Evolutionary conservation across 2,797 vertebrate species (phyloP).

Genomic region (Triplophysa bombifrons): DNA sequence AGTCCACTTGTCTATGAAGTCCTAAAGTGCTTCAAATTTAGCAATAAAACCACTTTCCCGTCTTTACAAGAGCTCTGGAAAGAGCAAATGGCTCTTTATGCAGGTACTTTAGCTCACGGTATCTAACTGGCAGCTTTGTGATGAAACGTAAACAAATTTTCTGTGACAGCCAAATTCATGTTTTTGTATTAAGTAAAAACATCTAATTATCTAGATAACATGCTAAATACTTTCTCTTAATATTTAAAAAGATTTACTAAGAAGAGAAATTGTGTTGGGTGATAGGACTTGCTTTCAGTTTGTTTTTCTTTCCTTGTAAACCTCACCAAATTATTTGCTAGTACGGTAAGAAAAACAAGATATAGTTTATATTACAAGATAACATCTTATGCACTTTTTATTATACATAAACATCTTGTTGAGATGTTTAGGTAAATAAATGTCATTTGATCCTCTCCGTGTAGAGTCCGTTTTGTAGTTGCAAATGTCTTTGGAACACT

Average conservation of each 20-base stretch:
- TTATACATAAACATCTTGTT: neutral
- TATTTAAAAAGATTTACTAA: neutral
- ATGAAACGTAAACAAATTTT: constrained; percentile 13
- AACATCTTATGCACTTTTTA: no score
- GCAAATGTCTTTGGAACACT: constrained; percentile 27
- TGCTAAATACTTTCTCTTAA: no score
- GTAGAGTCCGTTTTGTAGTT: constrained; percentile 5
- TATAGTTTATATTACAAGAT: neutral
- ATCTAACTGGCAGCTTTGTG: constrained; percentile 10
- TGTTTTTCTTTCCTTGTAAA: no score
- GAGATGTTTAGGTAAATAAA: neutral
- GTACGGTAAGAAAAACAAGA: neutral
- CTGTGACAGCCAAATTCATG: neutral
- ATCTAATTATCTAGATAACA: neutral
- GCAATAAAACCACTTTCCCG: constrained; percentile 15
- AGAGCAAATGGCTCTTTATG: constrained; percentile 23
- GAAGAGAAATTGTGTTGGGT: neutral
- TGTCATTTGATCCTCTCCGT: no score
- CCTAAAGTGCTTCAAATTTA: constrained; percentile 40
- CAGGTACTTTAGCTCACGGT: constrained; percentile 8
- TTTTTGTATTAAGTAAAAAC: neutral
- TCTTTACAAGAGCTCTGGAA: constrained; percentile 32
- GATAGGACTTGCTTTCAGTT: neutral
- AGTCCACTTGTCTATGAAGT: constrained; percentile 37
- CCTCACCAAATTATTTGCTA: neutral